Percentiles rank a stretch among this genome's conserved stretches.
Evolutionary conservation across 1,140 invertebrate genomes (phyloP).

Genomic region (Drosophila obscura): DNA sequence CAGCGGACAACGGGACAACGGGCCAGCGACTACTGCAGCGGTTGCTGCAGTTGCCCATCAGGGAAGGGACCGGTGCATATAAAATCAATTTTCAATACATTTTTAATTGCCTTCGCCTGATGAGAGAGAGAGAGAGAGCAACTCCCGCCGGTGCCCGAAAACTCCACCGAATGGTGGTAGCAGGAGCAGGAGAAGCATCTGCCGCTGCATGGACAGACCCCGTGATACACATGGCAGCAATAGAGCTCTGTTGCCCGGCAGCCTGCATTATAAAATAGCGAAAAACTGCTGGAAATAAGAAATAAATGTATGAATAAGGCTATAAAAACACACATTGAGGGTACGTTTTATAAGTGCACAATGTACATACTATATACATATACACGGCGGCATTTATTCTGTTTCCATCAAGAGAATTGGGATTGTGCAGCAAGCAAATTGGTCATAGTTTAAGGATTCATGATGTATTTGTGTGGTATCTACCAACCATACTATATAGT

Average conservation of each 20-base stretch:
- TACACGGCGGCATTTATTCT: too few relatives aligned
- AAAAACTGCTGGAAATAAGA: background rate
- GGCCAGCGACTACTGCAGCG: background rate
- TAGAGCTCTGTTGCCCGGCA: too few relatives aligned
- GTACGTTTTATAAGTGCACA: too few relatives aligned
- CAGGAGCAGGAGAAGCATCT: background rate
- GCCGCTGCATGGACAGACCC: background rate
- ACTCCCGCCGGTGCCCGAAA: background rate
- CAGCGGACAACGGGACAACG: background rate
- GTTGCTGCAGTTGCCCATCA: background rate
- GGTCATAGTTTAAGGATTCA: too few relatives aligned
- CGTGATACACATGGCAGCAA: constrained; percentile 3
- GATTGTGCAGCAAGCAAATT: too few relatives aligned
- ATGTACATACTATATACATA: too few relatives aligned
- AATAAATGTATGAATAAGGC: background rate
- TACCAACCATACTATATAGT: too few relatives aligned
- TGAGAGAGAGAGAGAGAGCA: background rate
- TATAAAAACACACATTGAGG: too few relatives aligned
- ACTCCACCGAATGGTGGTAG: background rate
- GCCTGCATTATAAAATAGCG: too few relatives aligned
- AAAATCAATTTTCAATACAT: constrained; percentile 61
- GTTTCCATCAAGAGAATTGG: too few relatives aligned
- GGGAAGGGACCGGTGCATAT: constrained; percentile 19
- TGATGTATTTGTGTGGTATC: too few relatives aligned
- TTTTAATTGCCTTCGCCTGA: constrained; percentile 42